Evolutionary conservation across 2,113 vertebrate species (phyloP).

Genomic region (Nymphicus hollandicus): DNA sequence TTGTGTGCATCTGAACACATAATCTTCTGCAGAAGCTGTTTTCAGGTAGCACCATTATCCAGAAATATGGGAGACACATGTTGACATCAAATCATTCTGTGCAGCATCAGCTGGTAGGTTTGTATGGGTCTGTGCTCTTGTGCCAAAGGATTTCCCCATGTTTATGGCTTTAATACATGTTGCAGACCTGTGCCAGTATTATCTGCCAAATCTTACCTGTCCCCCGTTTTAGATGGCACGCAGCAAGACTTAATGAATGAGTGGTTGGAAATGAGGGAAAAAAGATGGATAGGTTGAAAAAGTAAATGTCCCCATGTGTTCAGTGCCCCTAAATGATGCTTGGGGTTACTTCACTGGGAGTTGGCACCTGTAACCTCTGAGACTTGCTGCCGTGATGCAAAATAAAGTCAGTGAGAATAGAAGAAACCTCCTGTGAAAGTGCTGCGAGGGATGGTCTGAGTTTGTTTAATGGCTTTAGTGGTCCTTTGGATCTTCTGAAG

Average conservation of each 20-base stretch:
- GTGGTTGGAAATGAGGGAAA: background rate
- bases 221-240: background rate
- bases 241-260: background rate
- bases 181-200: background rate
- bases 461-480: background rate
- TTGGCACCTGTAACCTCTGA: background rate
- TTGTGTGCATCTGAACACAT: background rate
- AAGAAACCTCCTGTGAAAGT: background rate
- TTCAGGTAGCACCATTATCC: background rate
- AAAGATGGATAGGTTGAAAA: background rate
- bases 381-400: background rate
- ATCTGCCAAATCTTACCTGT: background rate
- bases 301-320: background rate
- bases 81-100: accelerated
- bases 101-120: background rate
- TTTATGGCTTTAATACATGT: accelerated
- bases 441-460: background rate
- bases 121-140: background rate
- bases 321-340: background rate
- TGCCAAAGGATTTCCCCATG: background rate
- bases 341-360: background rate
- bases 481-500: background rate
- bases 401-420: no score
- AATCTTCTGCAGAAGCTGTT: background rate
- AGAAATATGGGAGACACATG: background rate